Conservation (phyloP, 2,113 vertebrate species). For the Pelecanoides urinatrix region DNA sequence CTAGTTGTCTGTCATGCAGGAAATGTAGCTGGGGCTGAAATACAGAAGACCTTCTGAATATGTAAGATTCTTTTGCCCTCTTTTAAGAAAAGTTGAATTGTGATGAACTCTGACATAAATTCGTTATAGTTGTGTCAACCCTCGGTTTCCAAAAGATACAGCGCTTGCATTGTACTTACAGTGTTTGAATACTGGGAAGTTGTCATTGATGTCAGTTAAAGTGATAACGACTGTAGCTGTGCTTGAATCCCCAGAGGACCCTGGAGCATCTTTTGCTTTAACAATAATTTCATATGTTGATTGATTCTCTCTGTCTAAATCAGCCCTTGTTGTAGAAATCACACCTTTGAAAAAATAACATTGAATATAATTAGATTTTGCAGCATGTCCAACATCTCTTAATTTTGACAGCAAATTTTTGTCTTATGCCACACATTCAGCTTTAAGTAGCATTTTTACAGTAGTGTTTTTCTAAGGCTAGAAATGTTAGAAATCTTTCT, state of each 20-base stretch:
- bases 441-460: not conserved
- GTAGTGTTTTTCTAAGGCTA: not conserved
- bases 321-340: constrained; percentile 74
- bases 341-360: constrained; percentile 62
- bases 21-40: not conserved
- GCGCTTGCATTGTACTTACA: constrained; percentile 63
- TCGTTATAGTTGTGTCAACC: accelerated
- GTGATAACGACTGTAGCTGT: constrained; percentile 83
- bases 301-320: constrained; percentile 84
- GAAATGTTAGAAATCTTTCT: not conserved
- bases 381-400: not conserved
- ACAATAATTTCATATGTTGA: constrained; percentile 82
- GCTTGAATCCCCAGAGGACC: constrained; percentile 67
- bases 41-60: not conserved
- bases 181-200: constrained; percentile 82
- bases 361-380: not conserved
- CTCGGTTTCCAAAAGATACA: not conserved
- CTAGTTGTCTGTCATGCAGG: not conserved
- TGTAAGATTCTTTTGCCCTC: not conserved
- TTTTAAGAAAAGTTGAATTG: not conserved
- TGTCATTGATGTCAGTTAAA: constrained; percentile 88
- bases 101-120: not conserved
- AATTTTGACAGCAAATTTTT: not conserved
- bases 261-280: constrained; percentile 81
- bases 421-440: not conserved